A percentile compares a stretch with the other conserved stretches of the same genome.
These are phyloP conservation scores for Myopa tessellatipennis DNA, from an alignment of 2,888 invertebrate species.

Conservation along the genomic window DNA sequence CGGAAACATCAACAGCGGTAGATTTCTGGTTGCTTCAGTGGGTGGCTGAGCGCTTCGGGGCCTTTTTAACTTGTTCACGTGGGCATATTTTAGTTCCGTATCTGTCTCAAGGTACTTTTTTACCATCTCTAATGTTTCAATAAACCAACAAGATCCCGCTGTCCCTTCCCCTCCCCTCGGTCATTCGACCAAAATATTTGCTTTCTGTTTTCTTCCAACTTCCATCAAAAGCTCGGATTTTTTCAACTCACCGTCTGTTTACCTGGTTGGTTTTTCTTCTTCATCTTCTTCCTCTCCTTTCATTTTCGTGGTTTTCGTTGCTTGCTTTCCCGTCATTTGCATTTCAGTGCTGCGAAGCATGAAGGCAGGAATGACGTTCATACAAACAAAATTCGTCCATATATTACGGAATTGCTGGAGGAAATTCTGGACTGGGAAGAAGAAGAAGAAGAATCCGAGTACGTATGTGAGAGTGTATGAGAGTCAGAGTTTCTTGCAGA, in stretches of 20 bases:
- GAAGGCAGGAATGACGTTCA: constrained; percentile 21
- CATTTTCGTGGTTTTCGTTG: constrained; percentile 3
- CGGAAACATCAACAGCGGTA: background rate
- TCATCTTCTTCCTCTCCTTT: background rate
- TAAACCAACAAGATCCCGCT: constrained; percentile 6
- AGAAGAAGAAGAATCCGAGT: too few relatives aligned
- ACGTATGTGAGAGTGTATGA: too few relatives aligned
- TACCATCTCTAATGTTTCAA: background rate
- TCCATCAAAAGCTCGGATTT: background rate
- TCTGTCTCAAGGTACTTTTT: background rate
- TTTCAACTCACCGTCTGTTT: background rate
- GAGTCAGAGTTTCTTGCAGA: too few relatives aligned
- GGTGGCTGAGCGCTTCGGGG: background rate
- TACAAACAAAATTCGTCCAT: too few relatives aligned
- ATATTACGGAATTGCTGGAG: background rate
- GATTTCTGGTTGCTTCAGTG: background rate
- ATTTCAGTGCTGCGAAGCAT: constrained; percentile 24
- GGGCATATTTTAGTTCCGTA: background rate
- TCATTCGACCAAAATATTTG: background rate
- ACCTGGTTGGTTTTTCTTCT: constrained; percentile 3
- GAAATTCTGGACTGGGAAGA: background rate
- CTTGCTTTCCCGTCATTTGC: constrained; percentile 22
- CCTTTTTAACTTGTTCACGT: background rate
- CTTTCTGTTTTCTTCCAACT: background rate
- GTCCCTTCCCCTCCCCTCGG: background rate